Base-by-base conservation (phyloP, 2,113 vertebrate species). In the Todiramphus saurophagus region DNA sequence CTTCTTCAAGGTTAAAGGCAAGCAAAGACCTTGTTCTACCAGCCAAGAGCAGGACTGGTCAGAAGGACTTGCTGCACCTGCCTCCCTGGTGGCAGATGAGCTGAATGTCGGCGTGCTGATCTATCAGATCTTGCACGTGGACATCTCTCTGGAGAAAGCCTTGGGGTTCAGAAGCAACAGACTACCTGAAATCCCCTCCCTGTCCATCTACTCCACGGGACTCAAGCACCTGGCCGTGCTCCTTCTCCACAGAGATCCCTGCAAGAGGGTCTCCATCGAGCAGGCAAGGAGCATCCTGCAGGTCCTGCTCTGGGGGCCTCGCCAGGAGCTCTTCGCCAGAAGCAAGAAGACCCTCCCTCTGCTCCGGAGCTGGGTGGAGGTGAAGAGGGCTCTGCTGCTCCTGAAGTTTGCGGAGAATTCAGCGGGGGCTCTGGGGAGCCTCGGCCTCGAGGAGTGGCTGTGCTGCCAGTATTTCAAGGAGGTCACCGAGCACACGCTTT, bases 241-340 rank as follows among this genome's bases (percentile, higher is more conserved):
- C 87, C 98, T 99, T 10, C 97, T 97, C 41, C 95, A 91, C 25
- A 83, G 86, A 37, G 94, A 97, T 1, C 93, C 96, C 14, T 43
- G 30, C 7, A n/a, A 56, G 55, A 96, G 94, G 62, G 50, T 94
- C 59, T 96, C 98, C 62, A 46, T 97, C 9, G n/a, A 80, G 50
- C 91, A 84, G 84, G 92, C 92, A 2, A 94, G 90, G 67, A 75
- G n/a, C 21, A 94, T 96, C 21, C 97, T 99, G 82, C 98, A 98
- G 97, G 97, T 95, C 31, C 95, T 99, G 83, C 98, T 99, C 82
- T 99, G 99, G 98, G 99, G 98, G 4, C 99, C 99, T 0, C 96
- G 86, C 11, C 81, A 80, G 11, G 91, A 97, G 28, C 95, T 98
- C 77, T 95, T 97, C 6, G 83, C 96, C 60, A 78, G 64, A n/a